These are phyloP conservation scores for Nezara viridula DNA, from an alignment of 2,888 invertebrate species.

Conservation along the genomic window DNA sequence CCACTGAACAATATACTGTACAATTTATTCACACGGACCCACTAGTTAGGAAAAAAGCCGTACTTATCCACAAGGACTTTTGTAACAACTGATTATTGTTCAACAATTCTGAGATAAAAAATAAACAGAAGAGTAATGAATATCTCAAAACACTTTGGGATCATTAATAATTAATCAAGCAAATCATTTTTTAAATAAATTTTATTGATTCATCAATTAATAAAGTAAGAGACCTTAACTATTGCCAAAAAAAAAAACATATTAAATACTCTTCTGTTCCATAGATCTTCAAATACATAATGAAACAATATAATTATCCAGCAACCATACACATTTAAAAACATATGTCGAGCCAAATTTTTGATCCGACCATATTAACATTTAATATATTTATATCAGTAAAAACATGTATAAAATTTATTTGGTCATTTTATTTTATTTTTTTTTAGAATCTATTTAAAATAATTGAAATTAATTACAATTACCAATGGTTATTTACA, in stretches of 20 bases:
- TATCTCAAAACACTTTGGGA: background rate
- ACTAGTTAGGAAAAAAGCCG: no score
- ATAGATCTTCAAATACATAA: background rate
- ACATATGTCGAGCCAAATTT: background rate
- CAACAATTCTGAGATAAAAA: background rate
- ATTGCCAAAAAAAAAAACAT: background rate
- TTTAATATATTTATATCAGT: background rate
- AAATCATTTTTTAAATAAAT: background rate
- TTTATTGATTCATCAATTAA: background rate
- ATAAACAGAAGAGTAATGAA: background rate
- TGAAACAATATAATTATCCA: background rate
- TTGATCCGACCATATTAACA: background rate
- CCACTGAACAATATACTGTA: no score
- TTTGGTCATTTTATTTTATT: constrained; percentile 31
- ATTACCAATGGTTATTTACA: constrained; percentile 32
- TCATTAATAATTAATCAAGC: no score
- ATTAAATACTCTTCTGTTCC: constrained; percentile 3
- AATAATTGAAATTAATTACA: background rate
- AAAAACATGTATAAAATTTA: constrained; percentile 18
- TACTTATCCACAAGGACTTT: no score
- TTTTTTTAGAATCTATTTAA: constrained; percentile 19
- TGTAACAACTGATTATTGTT: background rate
- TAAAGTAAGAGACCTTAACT: background rate
- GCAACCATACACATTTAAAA: background rate
- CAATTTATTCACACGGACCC: no score